These are phyloP conservation scores for Zaprionus kolodkinae DNA, from an alignment of 1,140 invertebrate species.

Conservation along the genomic window DNA sequence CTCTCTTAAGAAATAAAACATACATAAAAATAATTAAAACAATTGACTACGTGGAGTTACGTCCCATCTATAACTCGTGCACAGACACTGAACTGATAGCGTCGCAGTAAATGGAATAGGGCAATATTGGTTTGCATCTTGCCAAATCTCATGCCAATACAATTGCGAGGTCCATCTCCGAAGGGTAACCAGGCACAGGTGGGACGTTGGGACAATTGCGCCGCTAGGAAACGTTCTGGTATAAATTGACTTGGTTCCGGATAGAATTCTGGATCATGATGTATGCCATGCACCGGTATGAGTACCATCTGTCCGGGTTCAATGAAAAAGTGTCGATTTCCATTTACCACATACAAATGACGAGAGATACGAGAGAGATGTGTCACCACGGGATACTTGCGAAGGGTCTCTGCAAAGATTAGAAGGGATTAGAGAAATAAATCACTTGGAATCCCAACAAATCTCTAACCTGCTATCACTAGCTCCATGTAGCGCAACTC, in stretches of 20 bases:
- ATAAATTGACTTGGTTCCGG: conserved; percentile 86
- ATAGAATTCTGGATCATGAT: conserved; percentile 86
- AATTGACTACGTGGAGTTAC: conserved; percentile 59
- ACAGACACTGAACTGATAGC: conserved; percentile 77
- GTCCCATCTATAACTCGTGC: no score
- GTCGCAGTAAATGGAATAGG: conserved; percentile 79
- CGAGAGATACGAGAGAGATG: conserved; percentile 70
- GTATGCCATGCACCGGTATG: conserved; percentile 87
- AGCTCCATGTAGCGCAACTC: conserved; percentile 88
- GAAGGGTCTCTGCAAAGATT: conserved; percentile 68
- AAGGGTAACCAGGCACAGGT: conserved; percentile 86
- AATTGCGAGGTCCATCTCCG: conserved; percentile 86
- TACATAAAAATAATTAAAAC: no score
- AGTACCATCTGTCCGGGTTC: conserved; percentile 83
- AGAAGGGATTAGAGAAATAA: not conserved
- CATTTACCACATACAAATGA: conserved; percentile 64
- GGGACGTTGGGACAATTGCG: conserved; percentile 83
- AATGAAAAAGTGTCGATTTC: conserved; percentile 59
- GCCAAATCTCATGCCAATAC: conserved; percentile 85
- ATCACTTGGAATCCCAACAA: not conserved
- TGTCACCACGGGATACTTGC: conserved; percentile 85
- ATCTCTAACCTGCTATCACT: conserved; percentile 80
- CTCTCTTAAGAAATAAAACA: no score
- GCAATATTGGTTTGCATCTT: conserved; percentile 84
- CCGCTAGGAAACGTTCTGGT: conserved; percentile 86